Evolutionary conservation across 2,797 vertebrate species (phyloP).

Genomic region (Parauchenoglanis punctatus): DNA sequence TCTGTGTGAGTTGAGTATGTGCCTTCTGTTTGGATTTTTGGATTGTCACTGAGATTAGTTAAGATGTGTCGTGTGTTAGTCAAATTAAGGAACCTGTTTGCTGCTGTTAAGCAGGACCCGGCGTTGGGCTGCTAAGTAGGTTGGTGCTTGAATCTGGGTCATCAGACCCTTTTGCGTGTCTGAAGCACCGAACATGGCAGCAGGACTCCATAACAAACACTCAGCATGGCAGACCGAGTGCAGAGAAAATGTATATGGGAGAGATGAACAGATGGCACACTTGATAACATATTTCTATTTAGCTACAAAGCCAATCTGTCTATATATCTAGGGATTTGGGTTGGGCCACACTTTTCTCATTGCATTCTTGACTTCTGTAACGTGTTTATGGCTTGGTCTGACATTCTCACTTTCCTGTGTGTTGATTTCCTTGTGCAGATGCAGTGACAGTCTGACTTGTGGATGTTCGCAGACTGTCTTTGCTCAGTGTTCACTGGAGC

Average conservation of each 20-base stretch:
- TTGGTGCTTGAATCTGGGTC: constrained; percentile 71
- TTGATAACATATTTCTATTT: constrained; percentile 38
- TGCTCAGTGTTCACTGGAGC: constrained; percentile 72
- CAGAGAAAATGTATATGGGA: background rate
- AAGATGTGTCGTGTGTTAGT: background rate
- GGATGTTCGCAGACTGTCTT: constrained; percentile 81
- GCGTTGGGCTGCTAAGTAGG: constrained; percentile 57
- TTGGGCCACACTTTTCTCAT: background rate
- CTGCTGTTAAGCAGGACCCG: constrained; percentile 38
- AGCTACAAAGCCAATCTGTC: constrained; percentile 32
- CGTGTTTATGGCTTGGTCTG: background rate
- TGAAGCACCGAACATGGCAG: constrained; percentile 63
- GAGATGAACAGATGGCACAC: constrained; percentile 47
- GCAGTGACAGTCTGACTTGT: constrained; percentile 86
- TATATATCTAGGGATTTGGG: background rate
- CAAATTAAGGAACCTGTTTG: constrained; percentile 21
- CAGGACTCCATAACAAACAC: constrained; percentile 47
- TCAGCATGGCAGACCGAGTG: constrained; percentile 49
- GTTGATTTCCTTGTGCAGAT: constrained; percentile 75
- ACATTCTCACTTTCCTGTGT: constrained; percentile 36
- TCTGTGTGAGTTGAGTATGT: constrained; percentile 1
- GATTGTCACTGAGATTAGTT: background rate
- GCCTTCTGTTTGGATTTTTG: background rate
- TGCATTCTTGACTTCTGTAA: background rate
- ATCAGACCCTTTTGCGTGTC: constrained; percentile 59